Percentiles rank a stretch among this genome's conserved stretches.
Evolutionary conservation across 2,113 vertebrate genomes (phyloP).

Genomic region (Neodon shergylaensis): DNA sequence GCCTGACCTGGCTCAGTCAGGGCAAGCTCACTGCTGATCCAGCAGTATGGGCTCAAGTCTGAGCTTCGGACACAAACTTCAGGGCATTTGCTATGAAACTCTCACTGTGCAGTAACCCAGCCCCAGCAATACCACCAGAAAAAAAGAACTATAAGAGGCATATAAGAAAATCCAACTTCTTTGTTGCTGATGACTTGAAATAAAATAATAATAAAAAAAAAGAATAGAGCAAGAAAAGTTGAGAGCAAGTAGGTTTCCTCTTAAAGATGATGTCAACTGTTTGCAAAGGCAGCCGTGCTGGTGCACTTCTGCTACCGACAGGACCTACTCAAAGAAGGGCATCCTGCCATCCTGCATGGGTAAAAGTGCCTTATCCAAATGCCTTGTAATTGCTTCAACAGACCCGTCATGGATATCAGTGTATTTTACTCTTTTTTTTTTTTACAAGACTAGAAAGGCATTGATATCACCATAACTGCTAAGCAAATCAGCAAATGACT

Average conservation of each 20-base stretch:
- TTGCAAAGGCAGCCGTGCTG: not conserved
- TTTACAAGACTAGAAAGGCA: constrained; percentile 5
- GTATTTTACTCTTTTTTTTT: not conserved
- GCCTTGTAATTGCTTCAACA: not conserved
- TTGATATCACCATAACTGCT: not conserved
- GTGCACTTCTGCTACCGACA: not conserved
- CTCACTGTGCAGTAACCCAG: not conserved
- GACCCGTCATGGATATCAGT: not conserved
- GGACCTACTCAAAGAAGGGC: not conserved
- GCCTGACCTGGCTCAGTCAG: constrained; percentile 69
- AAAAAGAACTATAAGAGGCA: not conserved
- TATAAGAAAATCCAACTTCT: not conserved
- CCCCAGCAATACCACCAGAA: not conserved
- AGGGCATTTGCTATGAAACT: not conserved
- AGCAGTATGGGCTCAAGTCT: constrained; percentile 60
- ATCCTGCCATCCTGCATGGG: not conserved
- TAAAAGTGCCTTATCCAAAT: not conserved
- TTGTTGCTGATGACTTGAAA: not conserved
- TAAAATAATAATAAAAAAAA: not conserved
- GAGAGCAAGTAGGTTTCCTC: not conserved
- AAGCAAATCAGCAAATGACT: not conserved
- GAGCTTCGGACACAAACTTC: not conserved
- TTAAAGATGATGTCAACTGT: constrained; percentile 18
- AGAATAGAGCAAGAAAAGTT: constrained; percentile 29
- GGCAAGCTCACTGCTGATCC: constrained; percentile 71